Percentiles rank a stretch among this genome's conserved stretches.
Evolutionary conservation across 2,888 invertebrate genomes (phyloP).

Genomic region (Maniola hyperantus): DNA sequence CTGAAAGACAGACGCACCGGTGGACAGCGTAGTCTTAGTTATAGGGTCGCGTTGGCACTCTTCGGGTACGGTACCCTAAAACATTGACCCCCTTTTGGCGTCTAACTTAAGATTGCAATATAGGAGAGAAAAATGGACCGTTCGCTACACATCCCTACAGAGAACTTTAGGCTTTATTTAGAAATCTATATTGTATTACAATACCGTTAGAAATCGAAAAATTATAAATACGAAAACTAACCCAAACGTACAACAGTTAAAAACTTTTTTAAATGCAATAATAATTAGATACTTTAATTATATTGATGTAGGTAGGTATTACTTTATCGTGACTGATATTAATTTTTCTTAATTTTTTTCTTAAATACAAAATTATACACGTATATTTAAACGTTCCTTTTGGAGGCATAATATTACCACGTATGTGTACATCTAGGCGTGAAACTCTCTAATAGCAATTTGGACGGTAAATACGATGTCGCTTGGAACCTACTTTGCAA

Average conservation of each 20-base stretch:
- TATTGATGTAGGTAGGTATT: too few species aligned
- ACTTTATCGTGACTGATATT: background rate
- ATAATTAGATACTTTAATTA: background rate
- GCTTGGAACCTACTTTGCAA: conserved; percentile 44
- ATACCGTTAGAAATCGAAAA: background rate
- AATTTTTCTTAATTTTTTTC: background rate
- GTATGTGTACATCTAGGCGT: conserved; percentile 46
- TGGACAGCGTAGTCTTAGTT: too few species aligned
- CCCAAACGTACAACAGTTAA: too few species aligned
- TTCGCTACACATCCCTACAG: too few species aligned
- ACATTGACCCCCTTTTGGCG: too few species aligned
- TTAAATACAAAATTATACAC: background rate
- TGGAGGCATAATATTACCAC: conserved; percentile 20
- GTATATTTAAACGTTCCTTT: background rate
- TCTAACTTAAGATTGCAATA: background rate
- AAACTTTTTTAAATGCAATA: too few species aligned
- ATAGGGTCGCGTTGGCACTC: too few species aligned
- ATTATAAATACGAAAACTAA: too few species aligned
- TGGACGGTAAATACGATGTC: conserved; percentile 59
- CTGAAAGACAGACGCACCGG: too few species aligned
- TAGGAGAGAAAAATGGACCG: background rate
- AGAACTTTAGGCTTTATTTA: background rate
- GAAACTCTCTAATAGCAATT: conserved; percentile 79
- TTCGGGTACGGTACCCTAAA: too few species aligned
- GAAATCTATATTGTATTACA: background rate